Evolutionary conservation across 1,140 invertebrate species (phyloP).

Genomic region (Cherax destructor): DNA sequence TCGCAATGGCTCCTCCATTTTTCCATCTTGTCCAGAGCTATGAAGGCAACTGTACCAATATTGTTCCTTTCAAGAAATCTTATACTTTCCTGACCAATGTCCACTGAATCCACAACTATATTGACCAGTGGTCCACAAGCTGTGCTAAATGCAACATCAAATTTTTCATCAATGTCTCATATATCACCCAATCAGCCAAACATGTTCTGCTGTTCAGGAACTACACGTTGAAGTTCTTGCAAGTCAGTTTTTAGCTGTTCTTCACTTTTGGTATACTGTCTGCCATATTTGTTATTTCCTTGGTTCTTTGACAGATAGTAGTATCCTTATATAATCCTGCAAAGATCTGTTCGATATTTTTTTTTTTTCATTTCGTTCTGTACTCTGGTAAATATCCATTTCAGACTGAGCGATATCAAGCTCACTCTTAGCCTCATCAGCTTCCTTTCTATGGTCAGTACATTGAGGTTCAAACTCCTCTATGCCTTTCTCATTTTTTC

Average conservation of each 20-base stretch:
- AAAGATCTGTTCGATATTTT: slow-evolving; percentile 81
- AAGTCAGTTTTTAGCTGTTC: slow-evolving; percentile 72
- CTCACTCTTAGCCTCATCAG: slow-evolving; percentile 84
- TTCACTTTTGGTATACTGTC: slow-evolving; percentile 64
- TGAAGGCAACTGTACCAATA: slow-evolving; percentile 79
- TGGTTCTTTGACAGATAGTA: slow-evolving; percentile 33
- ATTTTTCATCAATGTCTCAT: slow-evolving; percentile 95
- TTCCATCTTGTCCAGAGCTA: slow-evolving; percentile 80
- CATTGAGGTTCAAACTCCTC: slow-evolving; percentile 77
- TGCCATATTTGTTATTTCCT: slow-evolving; percentile 55
- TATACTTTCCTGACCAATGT: slow-evolving; percentile 90
- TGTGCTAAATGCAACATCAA: slow-evolving; percentile 96
- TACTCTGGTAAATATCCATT: slow-evolving; percentile 87
- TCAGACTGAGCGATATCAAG: slow-evolving; percentile 87
- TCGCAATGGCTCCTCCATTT: slow-evolving; percentile 70
- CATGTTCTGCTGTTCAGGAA: slow-evolving; percentile 76
- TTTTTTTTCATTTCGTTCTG: slow-evolving; percentile 84
- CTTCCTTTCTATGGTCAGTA: slow-evolving; percentile 78
- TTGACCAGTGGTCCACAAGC: slow-evolving; percentile 93
- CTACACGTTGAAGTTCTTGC: slow-evolving; percentile 32
- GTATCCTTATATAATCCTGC: slow-evolving; percentile 73
- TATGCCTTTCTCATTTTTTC: slow-evolving; percentile 83
- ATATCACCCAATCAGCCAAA: slow-evolving; percentile 94
- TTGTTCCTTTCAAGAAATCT: slow-evolving; percentile 87
- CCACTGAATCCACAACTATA: slow-evolving; percentile 92